Evolutionary conservation across 2,797 vertebrate genomes (phyloP).

Genomic region (Chrosomus eos): DNA sequence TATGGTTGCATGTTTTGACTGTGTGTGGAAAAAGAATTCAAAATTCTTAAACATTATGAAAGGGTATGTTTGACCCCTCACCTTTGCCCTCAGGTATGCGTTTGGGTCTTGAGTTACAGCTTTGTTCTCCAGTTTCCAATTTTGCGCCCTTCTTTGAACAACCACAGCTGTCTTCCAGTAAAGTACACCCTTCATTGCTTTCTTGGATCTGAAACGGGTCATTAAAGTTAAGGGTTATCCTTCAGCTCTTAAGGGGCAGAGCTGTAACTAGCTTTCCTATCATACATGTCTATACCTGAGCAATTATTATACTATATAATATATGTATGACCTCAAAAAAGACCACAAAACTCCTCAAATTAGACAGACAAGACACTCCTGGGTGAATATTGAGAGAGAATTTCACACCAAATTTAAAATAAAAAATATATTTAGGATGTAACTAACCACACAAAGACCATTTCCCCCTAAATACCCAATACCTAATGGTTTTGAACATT

Average conservation of each 20-base stretch:
- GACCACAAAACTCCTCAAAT: background rate
- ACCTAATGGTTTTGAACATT: background rate
- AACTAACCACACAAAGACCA: background rate
- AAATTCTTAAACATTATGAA: conserved; percentile 30
- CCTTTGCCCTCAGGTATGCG: conserved; percentile 42
- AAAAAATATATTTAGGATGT: background rate
- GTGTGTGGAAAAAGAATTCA: background rate
- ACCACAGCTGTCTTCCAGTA: conserved; percentile 18
- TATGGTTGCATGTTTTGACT: background rate
- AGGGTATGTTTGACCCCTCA: conserved; percentile 27
- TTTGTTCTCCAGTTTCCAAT: conserved; percentile 21
- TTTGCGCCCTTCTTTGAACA: conserved; percentile 11
- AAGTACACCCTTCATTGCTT: conserved; percentile 18
- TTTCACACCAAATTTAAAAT: background rate
- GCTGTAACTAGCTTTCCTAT: background rate
- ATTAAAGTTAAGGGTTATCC: background rate
- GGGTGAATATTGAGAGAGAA: background rate
- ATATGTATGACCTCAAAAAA: background rate
- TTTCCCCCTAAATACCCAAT: background rate
- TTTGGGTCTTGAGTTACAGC: conserved; percentile 7
- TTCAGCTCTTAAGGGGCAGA: background rate
- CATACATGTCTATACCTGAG: conserved; percentile 3
- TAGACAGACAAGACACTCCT: background rate
- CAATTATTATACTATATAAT: background rate
- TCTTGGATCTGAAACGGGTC: conserved; percentile 25